Percentiles rank a stretch among this genome's conserved stretches.
Evolutionary conservation across 2,113 vertebrate genomes (phyloP).

Genomic region (Rhagologus leucostigma): DNA sequence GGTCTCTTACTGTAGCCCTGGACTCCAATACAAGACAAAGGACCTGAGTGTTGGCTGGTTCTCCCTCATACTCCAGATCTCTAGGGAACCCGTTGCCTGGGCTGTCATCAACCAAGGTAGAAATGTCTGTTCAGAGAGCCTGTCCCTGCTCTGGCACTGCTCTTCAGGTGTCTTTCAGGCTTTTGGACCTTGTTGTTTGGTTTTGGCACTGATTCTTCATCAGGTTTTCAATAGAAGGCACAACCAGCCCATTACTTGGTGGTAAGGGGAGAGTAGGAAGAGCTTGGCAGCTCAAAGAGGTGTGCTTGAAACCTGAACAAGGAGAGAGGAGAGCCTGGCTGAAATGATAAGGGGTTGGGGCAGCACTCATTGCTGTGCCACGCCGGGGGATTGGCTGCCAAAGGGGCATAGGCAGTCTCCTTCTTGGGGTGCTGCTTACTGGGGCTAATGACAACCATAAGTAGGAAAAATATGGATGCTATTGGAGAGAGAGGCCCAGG

Average conservation of each 20-base stretch:
- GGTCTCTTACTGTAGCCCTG: not conserved
- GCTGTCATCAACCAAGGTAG: not conserved
- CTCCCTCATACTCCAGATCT: not conserved
- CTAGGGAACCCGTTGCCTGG: not conserved
- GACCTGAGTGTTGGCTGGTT: not conserved
- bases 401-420: not conserved
- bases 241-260: not conserved
- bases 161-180: not conserved
- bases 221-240: not conserved
- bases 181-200: not conserved
- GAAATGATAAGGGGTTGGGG: not conserved
- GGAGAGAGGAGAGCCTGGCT: not conserved
- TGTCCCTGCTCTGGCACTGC: not conserved
- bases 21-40: not conserved
- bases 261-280: not conserved
- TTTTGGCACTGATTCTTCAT: not conserved
- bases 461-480: conserved; percentile 36
- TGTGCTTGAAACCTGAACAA: not conserved
- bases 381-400: not conserved
- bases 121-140: not conserved
- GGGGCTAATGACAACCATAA: conserved; percentile 39
- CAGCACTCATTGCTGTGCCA: not conserved
- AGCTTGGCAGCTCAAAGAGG: not conserved
- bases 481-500: conserved; percentile 10
- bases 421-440: not conserved